A percentile compares a stretch with the other conserved stretches of the same genome.
phyloP scores from a whole-genome alignment of 2,888 invertebrate species.

The Hesperia comma region DNA sequence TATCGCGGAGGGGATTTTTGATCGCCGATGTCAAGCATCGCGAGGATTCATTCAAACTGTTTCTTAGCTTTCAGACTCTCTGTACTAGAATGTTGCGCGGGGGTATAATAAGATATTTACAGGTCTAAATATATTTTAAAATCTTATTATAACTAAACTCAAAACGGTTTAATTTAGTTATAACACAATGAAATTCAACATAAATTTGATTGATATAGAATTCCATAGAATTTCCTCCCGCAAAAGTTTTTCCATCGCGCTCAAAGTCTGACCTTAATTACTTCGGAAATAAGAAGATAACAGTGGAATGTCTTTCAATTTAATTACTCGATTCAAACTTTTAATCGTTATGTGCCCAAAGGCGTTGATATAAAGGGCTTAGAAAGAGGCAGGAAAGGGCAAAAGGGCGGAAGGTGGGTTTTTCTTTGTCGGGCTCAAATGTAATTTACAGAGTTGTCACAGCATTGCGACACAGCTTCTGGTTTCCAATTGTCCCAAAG shows the following conservation, averaged over 20 bases:
- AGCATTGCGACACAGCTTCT: too few species aligned
- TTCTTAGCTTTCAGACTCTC: too few species aligned
- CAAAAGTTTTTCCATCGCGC: conserved; percentile 23
- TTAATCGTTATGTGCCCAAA: conserved; percentile 30
- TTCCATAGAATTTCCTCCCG: conserved; percentile 8
- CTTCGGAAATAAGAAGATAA: conserved; percentile 28
- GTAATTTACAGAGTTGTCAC: conserved; percentile 7
- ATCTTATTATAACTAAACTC: background rate
- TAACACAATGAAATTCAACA: background rate
- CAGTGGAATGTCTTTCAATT: conserved; percentile 31
- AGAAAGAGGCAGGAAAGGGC: conserved; percentile 14
- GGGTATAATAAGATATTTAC: too few species aligned
- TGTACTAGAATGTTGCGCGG: too few species aligned
- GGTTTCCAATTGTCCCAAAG: too few species aligned
- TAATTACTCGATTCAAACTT: conserved; percentile 34
- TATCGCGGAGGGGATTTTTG: conserved; percentile 52
- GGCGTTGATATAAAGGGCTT: conserved; percentile 25
- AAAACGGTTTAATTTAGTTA: background rate
- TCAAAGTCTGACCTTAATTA: conserved; percentile 30
- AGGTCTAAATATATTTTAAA: too few species aligned
- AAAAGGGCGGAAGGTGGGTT: conserved; percentile 7
- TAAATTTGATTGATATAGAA: conserved; percentile 8
- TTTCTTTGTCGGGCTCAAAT: conserved; percentile 27
- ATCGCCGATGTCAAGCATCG: conserved; percentile 55
- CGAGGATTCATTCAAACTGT: background rate